Percentiles rank a stretch among this genome's conserved stretches.
These are phyloP conservation scores for Amphiprion clarkii DNA, from an alignment of 2,797 vertebrate genomes.

Conservation along the genomic window DNA sequence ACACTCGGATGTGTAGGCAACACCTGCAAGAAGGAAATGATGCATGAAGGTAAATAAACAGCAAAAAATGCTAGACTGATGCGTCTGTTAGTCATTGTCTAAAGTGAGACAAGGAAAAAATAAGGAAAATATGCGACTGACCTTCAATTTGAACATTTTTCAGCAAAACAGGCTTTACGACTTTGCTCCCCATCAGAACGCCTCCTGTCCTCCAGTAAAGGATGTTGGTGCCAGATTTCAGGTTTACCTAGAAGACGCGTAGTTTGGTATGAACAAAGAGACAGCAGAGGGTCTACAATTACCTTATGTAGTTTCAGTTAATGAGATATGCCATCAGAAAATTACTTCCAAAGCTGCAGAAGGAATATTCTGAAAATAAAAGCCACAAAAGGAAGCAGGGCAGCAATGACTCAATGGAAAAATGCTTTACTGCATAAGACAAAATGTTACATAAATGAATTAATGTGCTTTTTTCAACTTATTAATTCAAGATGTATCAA, in stretches of 20 bases:
- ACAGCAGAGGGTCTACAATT: not conserved
- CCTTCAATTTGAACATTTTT: conserved; percentile 98
- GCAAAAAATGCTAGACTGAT: not conserved
- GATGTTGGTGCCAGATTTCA: conserved; percentile 97
- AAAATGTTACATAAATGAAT: not conserved
- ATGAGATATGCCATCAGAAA: conserved; percentile 2
- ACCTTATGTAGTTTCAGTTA: not conserved
- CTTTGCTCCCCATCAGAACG: conserved; percentile 92
- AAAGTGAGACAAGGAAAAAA: not conserved
- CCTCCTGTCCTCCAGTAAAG: conserved; percentile 98
- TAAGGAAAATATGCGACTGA: conserved; percentile 47
- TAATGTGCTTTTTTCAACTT: not conserved
- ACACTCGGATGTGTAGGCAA: conserved; percentile 96
- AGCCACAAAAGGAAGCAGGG: not conserved
- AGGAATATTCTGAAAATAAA: not conserved
- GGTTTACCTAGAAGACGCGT: conserved; percentile 86
- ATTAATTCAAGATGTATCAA: not conserved
- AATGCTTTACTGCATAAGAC: not conserved
- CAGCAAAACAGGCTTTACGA: conserved; percentile 92
- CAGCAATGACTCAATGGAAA: not conserved
- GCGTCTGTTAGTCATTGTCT: not conserved
- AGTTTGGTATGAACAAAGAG: not conserved
- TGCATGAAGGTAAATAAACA: not conserved
- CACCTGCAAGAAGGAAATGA: conserved; percentile 83
- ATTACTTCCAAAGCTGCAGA: not conserved